Base-by-base conservation (phyloP, 2,888 invertebrate genomes). In the Teinopalpus imperialis region DNA sequence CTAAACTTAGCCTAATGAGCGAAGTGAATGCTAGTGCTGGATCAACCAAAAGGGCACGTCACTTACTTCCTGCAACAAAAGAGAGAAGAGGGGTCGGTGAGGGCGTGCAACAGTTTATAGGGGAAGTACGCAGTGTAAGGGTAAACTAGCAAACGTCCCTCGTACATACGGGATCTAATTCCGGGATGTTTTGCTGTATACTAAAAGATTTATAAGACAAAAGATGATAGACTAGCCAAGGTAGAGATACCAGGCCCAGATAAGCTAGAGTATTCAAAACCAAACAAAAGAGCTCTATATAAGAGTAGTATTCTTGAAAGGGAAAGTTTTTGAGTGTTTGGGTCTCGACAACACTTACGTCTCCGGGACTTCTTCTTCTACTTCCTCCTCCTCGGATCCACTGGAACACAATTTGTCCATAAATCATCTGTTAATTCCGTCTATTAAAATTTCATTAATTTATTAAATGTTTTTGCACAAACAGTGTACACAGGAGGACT, bases 311-410 rank as follows among this genome's bases (percentile, higher is more conserved):
- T 34, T 5, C 12, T 32, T 24, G 8, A 8, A 41, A 54, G 53
- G 54, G 55, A 49, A 43, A 40, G 16, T 35, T 50, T n/a, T n/a
- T n/a, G 48, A 57, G 56, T 57, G 24, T 21, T 60, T 52, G 47
- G 46, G 48, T 48, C 32, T 43, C 46, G 49, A 48, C 9, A 55
- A 63, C 72, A 93, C 94, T 94, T 92, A 94, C 94, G 91, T 91
- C 83, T 92, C 92, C 72, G 87, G 90, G 74, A 94, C 93, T 92
- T 94, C 94, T 92, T 94, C 93, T 90, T 93, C 92, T 71, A 92
- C 92, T 89, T 91, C 92, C 90, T 93, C 92, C 92, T 94, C 94
- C 90, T 94, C 94, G 77, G 88, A 83, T 79, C 89, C 89, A 89
- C 89, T 89, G 86, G n/a, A n/a, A n/a, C n/a, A n/a, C n/a, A n/a